Evolutionary conservation across 2,888 invertebrate genomes (phyloP).

Genomic region (Chaetogeoica ovagalla): DNA sequence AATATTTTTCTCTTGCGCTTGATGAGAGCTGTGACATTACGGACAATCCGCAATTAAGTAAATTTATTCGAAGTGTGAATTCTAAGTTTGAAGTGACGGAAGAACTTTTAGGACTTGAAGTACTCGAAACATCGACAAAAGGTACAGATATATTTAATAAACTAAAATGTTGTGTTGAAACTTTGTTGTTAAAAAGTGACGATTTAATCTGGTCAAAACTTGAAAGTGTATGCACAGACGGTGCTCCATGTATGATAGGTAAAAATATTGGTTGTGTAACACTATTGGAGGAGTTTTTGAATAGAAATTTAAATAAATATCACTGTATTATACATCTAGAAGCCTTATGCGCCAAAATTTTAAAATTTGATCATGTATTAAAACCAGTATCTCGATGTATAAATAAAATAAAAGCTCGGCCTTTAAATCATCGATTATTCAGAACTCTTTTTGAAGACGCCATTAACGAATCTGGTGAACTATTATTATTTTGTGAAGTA

Average conservation of each 20-base stretch:
- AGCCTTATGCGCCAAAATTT: no score
- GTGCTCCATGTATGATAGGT: conserved; percentile 28
- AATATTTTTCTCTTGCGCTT: conserved; percentile 41
- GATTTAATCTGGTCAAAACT: conserved; percentile 39
- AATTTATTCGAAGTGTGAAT: conserved; percentile 39
- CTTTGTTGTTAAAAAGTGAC: conserved; percentile 34
- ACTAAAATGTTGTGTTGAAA: conserved; percentile 33
- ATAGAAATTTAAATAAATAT: conserved; percentile 52
- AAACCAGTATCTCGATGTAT: no score
- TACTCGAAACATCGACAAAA: conserved; percentile 35
- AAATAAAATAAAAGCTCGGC: no score
- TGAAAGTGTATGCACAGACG: conserved; percentile 27
- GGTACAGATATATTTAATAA: conserved; percentile 25
- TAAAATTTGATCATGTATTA: no score
- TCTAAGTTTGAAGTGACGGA: conserved; percentile 28
- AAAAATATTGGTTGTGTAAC: conserved; percentile 32
- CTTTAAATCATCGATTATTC: background rate
- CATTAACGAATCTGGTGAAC: conserved; percentile 24
- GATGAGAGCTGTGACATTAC: conserved; percentile 43
- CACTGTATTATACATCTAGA: background rate
- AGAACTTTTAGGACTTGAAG: conserved; percentile 40
- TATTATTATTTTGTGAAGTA: conserved; percentile 10
- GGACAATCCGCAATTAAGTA: conserved; percentile 40
- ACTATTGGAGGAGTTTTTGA: conserved; percentile 54
- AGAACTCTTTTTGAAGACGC: background rate